phyloP scores from a whole-genome alignment of 2,797 vertebrate genomes.

The Poliocrania exsul region DNA sequence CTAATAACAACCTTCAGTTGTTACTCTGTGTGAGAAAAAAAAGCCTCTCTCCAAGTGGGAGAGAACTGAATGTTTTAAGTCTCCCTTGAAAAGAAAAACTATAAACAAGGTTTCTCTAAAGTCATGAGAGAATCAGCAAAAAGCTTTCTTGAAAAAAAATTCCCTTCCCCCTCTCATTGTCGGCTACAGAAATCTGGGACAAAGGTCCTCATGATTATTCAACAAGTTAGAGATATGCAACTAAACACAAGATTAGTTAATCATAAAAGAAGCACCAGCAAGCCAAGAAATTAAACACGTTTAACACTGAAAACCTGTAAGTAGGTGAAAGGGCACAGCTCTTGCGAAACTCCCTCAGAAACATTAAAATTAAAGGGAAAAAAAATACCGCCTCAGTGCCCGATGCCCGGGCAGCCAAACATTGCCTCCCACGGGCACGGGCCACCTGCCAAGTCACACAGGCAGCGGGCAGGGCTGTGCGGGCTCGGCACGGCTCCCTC shows the following conservation, averaged over 20 bases:
- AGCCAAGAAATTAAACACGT: conserved; percentile 37
- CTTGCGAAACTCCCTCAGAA: conserved; percentile 56
- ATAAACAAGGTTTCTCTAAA: background rate
- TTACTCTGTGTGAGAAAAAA: background rate
- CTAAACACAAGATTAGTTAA: conserved; percentile 4
- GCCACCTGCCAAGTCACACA: background rate
- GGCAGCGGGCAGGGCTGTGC: background rate
- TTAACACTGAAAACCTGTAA: conserved; percentile 58
- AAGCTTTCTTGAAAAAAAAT: background rate
- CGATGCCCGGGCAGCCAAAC: background rate
- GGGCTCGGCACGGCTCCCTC: background rate
- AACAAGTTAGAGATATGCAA: conserved; percentile 5
- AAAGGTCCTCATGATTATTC: conserved; percentile 60
- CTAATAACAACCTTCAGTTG: background rate
- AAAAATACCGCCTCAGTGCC: background rate
- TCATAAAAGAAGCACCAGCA: background rate
- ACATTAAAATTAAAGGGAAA: background rate
- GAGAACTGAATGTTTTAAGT: background rate
- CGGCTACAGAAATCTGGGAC: conserved; percentile 4
- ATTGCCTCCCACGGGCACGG: background rate
- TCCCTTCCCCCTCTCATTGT: background rate
- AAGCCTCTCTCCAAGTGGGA: background rate
- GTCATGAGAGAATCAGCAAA: background rate
- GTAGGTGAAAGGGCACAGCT: conserved; percentile 70
- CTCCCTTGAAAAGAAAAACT: background rate